Evolutionary conservation across 2,888 invertebrate genomes (phyloP), one percentile per base, ranked within the genome.

Genomic region (Alitta virens): DNA sequence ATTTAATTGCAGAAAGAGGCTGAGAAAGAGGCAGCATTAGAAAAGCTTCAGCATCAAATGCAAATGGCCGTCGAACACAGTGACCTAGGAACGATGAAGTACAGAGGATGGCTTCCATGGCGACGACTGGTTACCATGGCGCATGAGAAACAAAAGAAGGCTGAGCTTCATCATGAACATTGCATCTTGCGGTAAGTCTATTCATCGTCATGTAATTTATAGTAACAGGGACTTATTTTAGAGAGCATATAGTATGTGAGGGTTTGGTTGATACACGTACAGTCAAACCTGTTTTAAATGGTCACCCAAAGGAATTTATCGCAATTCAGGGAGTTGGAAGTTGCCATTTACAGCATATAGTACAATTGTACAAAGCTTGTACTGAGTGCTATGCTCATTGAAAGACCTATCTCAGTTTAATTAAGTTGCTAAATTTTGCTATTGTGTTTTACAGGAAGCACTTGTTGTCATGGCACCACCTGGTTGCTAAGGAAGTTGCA

Each of bases 31-130:
- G 58, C 68, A 50, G 59, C 66, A 53, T 65, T 70, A 16, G 74
- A 72, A 50, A 67, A 67, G 25, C 57, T 74, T 18, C 68, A 67
- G 40, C 70, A 72, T 56, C 67, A 71, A 65, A 71, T 63, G 49
- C 59, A 55, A 7, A 63, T 67, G 60, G 78, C 78, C 2, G 75
- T 74, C 23, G 67, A 65, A n/a, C 78, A 78, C 62, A 73, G 74
- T 53, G 33, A 60, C 26, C 66, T 56, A 43, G 69, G 75, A 18
- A 56, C 76, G 9, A 55, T 78, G 62, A 77, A 75, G 63, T 78
- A 70, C 60, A 63, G 72, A 18, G 76, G 77, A 18, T 66, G 66
- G 68, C 24, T 40, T 14, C 68, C 66, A n/a, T 62, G 65, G 61
- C 38, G 63, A 40, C 60, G 56, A 46, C 51, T 66, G 27, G 24